Conservation (phyloP, 2,888 invertebrate genomes). For the Muscina levida region DNA sequence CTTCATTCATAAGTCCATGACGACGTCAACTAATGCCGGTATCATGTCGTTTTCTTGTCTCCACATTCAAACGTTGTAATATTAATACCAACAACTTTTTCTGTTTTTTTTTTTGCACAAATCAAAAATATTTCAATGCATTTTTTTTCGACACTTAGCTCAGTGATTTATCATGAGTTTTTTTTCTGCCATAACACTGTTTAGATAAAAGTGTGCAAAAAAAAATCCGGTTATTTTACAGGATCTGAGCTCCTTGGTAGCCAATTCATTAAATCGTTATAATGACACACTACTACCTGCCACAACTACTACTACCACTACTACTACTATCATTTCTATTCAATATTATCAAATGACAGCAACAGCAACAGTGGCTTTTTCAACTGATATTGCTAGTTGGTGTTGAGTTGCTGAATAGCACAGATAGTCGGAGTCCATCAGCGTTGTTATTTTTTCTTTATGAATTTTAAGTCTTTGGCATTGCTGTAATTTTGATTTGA, state of each 20-base stretch:
- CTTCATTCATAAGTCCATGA: background rate
- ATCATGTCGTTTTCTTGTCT: conserved; percentile 1
- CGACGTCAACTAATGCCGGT: background rate
- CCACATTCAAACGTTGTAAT: background rate
- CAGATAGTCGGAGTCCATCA: too few species aligned
- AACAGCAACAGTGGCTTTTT: background rate
- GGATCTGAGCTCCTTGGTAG: background rate
- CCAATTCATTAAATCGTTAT: conserved; percentile 28
- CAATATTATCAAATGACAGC: background rate
- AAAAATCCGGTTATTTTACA: conserved; percentile 22
- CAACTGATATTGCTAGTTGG: too few species aligned
- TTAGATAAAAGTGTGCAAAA: background rate
- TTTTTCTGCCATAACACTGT: conserved; percentile 25
- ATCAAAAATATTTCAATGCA: conserved; percentile 24
- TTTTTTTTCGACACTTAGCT: background rate
- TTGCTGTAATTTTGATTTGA: conserved; percentile 12
- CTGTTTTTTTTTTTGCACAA: background rate
- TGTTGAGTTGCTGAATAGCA: too few species aligned
- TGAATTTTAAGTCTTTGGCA: too few species aligned
- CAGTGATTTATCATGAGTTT: conserved; percentile 37
- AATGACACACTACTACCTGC: background rate
- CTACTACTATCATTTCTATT: too few species aligned
- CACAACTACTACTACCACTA: conserved; percentile 8
- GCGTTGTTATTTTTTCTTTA: too few species aligned
- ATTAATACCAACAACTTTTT: background rate